These are phyloP conservation scores for Spermophilus dauricus DNA, from an alignment of 2,113 vertebrate species.

Conservation along the genomic window DNA sequence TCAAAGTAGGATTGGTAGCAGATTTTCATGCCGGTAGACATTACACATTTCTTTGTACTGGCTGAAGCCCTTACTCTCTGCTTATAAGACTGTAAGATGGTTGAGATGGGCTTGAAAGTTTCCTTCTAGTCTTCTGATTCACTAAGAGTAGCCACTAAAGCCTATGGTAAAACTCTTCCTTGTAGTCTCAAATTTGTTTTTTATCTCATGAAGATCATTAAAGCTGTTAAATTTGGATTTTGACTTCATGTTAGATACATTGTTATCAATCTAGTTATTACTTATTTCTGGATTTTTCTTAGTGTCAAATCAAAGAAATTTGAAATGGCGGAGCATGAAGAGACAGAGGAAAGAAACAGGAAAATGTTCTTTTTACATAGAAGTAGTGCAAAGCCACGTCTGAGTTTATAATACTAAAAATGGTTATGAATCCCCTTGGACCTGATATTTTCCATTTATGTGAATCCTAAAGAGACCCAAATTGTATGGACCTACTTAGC, in stretches of 20 bases:
- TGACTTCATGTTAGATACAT: not conserved
- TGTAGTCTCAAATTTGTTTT: slow-evolving; percentile 34
- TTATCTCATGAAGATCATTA: slow-evolving; percentile 1
- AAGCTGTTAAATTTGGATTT: slow-evolving; percentile 37
- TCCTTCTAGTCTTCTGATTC: slow-evolving; percentile 24
- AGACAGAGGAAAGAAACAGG: slow-evolving; percentile 20
- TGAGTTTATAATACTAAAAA: slow-evolving; percentile 38
- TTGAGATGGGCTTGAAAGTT: not conserved
- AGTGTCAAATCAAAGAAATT: not conserved
- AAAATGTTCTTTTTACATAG: not conserved
- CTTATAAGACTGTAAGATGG: not conserved
- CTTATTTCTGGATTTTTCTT: slow-evolving; percentile 49
- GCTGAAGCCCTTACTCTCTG: not conserved
- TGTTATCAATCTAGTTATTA: not conserved
- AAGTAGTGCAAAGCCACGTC: not conserved
- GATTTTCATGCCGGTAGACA: not conserved
- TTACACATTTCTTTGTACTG: not conserved
- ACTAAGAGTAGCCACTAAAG: not conserved
- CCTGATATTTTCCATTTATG: slow-evolving; percentile 40
- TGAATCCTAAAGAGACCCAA: slow-evolving; percentile 16
- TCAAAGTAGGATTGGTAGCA: not conserved
- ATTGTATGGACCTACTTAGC: not conserved
- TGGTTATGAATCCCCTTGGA: not conserved
- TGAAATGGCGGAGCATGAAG: not conserved
- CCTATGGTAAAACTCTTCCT: not conserved